Evolutionary conservation across 1,140 invertebrate species (phyloP), one percentile per base, ranked within the genome.

Genomic region (Trachelipus rathkii): DNA sequence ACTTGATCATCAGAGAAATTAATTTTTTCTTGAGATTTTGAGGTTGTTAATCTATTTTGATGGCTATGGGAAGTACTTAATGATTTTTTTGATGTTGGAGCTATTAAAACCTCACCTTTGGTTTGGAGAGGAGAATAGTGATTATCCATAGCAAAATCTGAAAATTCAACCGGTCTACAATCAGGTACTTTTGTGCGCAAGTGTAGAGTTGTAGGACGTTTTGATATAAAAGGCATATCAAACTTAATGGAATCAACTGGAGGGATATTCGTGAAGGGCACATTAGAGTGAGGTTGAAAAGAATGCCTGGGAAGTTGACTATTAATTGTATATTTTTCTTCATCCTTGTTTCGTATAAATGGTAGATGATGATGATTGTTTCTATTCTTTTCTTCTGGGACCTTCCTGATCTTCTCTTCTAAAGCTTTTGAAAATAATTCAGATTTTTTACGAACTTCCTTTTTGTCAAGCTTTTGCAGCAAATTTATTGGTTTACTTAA

Each of bases 101-200:
- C 2, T 60, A 3, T 60, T 19, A 19, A 19, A 60, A 60, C 50
- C 19, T 60, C 50, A 4, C 50, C 50, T 19, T 60, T 60, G 1
- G 50, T 19, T 13, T 2, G 50, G 8, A 60, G 1, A 60, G 50
- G 50, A 19, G 50, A 8, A 60, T 3, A 13, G 19, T 15, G 19
- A 60, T 60, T 60, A 60, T 60, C 19, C 8, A 15, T 13, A 60
- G 8, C 8, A 19, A 60, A 13, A 60, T 60, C 50, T 60, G 11
- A 13, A 8, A 60, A 60, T 19, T 71, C 67, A 24, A 1, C 13
- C 15, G 79, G 79, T 8, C 79, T 75, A 60, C 79, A 80, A 60
- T 80, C 79, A 10, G 79, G 79, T 33, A 80, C 79, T 19, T 70
- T 80, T 60, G 79, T 74, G 11, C 72, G 74, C 33, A 80, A 75